Conservation (phyloP, 1,140 invertebrate species). For the Drosophila guanche region DNA sequence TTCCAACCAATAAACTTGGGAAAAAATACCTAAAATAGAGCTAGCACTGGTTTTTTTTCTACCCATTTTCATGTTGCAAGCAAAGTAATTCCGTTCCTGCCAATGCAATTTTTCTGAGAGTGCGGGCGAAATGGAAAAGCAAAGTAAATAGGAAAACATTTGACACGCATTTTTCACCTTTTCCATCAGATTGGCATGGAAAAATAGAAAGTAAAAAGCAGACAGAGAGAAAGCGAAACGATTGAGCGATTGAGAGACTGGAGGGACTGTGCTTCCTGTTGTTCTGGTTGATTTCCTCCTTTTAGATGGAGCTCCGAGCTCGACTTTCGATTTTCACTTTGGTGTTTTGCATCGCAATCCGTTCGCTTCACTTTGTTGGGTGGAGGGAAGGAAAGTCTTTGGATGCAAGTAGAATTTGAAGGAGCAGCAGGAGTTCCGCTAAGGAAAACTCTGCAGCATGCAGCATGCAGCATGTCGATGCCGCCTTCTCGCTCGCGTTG, state of each 20-base stretch:
- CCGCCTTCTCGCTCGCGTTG: slow-evolving; percentile 8
- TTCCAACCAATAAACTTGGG: no score
- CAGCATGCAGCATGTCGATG: no score
- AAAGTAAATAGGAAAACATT: slow-evolving; percentile 53
- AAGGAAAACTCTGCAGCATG: background rate
- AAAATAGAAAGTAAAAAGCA: slow-evolving; percentile 5
- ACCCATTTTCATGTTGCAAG: background rate
- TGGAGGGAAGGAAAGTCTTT: background rate
- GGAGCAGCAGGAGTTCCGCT: slow-evolving; percentile 2
- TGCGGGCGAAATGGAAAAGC: background rate
- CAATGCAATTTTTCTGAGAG: slow-evolving; percentile 15
- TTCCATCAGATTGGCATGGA: slow-evolving; percentile 9
- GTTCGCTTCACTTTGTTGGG: background rate
- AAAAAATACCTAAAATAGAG: no score
- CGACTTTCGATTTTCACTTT: slow-evolving; percentile 71
- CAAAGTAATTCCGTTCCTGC: slow-evolving; percentile 30
- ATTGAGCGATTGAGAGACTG: background rate
- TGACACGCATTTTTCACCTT: slow-evolving; percentile 63
- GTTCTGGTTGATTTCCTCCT: slow-evolving; percentile 73
- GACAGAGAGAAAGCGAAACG: background rate
- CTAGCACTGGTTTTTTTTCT: background rate
- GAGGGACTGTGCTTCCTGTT: slow-evolving; percentile 63
- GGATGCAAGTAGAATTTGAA: background rate
- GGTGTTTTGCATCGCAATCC: slow-evolving; percentile 43
- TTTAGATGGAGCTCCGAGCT: slow-evolving; percentile 53